phyloP scores from a whole-genome alignment of 2,113 vertebrate genomes.

The Ornithorhynchus anatinus region DNA sequence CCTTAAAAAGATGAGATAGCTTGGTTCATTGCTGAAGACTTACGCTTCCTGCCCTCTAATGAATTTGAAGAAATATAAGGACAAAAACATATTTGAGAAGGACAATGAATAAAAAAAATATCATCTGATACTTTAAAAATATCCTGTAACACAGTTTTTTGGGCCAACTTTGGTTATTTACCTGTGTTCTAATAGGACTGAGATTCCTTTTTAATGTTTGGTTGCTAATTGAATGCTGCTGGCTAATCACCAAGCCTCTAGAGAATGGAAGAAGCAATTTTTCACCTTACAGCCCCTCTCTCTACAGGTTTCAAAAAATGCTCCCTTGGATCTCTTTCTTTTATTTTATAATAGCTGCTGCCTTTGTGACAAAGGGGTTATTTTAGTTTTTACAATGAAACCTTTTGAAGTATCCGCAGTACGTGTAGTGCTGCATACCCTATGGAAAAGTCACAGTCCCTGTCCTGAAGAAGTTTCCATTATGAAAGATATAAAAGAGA shows the following conservation, averaged over 20 bases:
- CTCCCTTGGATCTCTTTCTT: not conserved
- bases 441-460: too few species aligned
- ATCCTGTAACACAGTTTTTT: not conserved
- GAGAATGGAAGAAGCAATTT: constrained; percentile 37
- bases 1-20: not conserved
- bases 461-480: too few species aligned
- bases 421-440: too few species aligned
- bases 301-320: constrained; percentile 25
- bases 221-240: constrained; percentile 36
- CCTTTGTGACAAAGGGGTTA: too few species aligned
- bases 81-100: not conserved
- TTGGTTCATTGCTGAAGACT: not conserved
- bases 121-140: constrained; percentile 5
- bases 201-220: constrained; percentile 38
- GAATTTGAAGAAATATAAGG: not conserved
- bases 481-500: too few species aligned
- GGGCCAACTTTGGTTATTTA: not conserved
- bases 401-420: too few species aligned
- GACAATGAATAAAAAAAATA: constrained; percentile 12
- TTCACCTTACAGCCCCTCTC: constrained; percentile 2
- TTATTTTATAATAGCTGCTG: too few species aligned
- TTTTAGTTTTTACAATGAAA: too few species aligned
- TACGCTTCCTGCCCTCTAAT: not conserved
- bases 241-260: constrained; percentile 38
- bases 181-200: constrained; percentile 15